These are phyloP conservation scores for Nesidiocoris tenuis DNA, from an alignment of 2,888 invertebrate species.

Conservation along the genomic window DNA sequence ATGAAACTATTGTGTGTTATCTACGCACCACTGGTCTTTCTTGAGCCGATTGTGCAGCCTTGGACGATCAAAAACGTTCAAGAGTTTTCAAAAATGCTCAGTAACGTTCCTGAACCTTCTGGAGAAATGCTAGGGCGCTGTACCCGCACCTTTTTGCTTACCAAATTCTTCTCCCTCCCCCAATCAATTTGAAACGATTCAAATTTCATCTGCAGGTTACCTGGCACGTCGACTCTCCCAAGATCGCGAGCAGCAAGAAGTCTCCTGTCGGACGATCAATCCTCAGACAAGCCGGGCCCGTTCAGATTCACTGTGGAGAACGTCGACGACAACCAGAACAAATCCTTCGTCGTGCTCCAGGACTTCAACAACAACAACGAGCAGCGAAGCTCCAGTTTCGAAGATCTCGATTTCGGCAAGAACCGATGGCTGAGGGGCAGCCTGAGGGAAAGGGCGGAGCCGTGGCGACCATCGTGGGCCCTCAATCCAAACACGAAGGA, in stretches of 20 bases:
- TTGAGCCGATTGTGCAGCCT: no score
- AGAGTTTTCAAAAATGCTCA: no score
- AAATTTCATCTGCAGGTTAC: no score
- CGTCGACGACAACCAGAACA: conserved; percentile 46
- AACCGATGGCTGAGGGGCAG: conserved; percentile 46
- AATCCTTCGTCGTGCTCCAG: conserved; percentile 48
- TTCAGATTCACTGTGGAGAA: conserved; percentile 48
- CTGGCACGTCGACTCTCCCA: conserved; percentile 45
- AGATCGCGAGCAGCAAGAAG: conserved; percentile 35
- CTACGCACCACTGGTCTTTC: no score
- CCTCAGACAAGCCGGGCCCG: not conserved
- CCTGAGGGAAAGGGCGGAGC: conserved; percentile 40
- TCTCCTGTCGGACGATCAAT: conserved; percentile 3
- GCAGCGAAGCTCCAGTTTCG: not conserved
- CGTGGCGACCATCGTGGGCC: conserved; percentile 47
- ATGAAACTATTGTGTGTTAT: no score
- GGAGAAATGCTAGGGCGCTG: no score
- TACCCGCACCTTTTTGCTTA: no score
- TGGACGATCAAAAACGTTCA: no score
- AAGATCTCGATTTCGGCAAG: conserved; percentile 25
- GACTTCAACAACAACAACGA: conserved; percentile 48
- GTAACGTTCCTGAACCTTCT: no score
- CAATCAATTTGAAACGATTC: no score
- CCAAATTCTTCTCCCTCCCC: no score
- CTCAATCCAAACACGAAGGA: conserved; percentile 47